Base-by-base conservation (phyloP, 2,888 invertebrate genomes). In the Pheosia gnoma region DNA sequence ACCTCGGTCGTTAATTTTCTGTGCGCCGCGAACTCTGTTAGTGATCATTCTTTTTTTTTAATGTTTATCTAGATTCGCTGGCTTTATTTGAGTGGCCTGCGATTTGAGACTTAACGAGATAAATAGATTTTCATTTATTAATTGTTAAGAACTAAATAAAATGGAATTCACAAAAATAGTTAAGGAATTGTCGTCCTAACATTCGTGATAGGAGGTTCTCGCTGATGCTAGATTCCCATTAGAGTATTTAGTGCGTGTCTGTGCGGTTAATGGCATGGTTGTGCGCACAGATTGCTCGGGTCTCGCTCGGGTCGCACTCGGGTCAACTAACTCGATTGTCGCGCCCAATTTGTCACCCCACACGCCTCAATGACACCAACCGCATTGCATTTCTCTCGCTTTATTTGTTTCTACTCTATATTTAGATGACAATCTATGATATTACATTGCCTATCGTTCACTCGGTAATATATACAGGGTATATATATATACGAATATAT, bases 291-390 rank as follows among this genome's bases (percentile, higher is more conserved):
- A 88, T 89, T 86, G 86, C 69, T 63, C 68, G 76, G 78, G 76
- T 78, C 83, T 78, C 25, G 86, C 69, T 63, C 68, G 76, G 78
- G 76, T 78, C 83, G 78, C 25, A 2, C 83, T 13, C 81, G 88
- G 92, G 91, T 93, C 92, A 91, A 89, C 84, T 93, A 89, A 91
- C 89, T 91, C 88, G 90, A 91, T 91, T 90, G 89, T 84, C 90
- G 87, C 87, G 83, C 84, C 89, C 90, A 91, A 92, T 91, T 90
- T 88, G 88, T 89, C 85, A 82, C 84, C 85, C 81, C 79, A 81
- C 81, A 79, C 80, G 74, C 76, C 79, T 77, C 76, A 79, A 79
- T 77, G 76, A 81, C 81, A 82, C 80, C 78, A 75, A 80, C 75
- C 77, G 73, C 69, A 80, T 79, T 82, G 77, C 84, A 81, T 83